Percentiles rank a stretch among this genome's conserved stretches.
phyloP scores from a whole-genome alignment of 1,140 invertebrate genomes.

The Planococcus citri region DNA sequence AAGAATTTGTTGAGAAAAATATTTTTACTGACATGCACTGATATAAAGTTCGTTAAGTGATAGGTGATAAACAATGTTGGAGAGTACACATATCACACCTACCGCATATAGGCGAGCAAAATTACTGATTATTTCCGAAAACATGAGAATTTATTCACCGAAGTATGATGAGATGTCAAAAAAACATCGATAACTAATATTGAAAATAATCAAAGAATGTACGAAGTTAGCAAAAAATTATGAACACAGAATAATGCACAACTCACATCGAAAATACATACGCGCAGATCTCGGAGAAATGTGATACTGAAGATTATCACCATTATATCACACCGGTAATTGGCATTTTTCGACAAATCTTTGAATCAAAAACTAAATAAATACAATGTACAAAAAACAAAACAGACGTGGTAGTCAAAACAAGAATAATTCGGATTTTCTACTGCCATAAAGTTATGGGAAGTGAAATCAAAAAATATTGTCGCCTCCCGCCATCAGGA shows the following conservation, averaged over 20 bases:
- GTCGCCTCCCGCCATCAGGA: no score
- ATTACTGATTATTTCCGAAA: no score
- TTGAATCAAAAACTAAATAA: not conserved
- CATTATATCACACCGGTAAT: constrained; percentile 1
- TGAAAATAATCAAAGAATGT: not conserved
- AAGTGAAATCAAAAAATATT: not conserved
- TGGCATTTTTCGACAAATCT: not conserved
- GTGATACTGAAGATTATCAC: not conserved
- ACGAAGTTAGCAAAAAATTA: not conserved
- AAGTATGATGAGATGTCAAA: no score
- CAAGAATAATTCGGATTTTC: not conserved
- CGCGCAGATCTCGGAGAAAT: not conserved
- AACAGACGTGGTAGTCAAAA: constrained; percentile 16
- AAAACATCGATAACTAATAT: not conserved
- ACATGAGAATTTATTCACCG: no score
- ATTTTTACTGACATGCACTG: no score
- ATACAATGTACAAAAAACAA: not conserved
- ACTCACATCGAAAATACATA: not conserved
- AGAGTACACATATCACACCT: no score
- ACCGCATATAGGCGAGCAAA: no score
- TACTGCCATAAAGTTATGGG: not conserved
- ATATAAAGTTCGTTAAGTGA: no score
- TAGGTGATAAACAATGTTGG: no score
- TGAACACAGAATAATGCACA: not conserved
- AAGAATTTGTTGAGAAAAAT: no score